Conservation (phyloP, 2,113 vertebrate genomes). For the Beaufortia kweichowensis region DNA sequence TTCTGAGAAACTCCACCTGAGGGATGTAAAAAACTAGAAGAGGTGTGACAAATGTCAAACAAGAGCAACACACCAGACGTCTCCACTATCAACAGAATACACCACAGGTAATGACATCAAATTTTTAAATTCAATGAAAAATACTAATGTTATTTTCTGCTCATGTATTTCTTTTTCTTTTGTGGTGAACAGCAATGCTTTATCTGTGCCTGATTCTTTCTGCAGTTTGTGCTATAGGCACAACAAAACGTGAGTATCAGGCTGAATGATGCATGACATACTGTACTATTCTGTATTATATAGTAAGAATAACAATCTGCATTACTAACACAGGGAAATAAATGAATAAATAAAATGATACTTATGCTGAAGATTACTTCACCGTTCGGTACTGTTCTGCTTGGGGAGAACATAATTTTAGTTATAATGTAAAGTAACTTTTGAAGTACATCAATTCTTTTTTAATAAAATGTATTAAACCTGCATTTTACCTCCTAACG, state of each 20-base stretch:
- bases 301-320: too few relatives aligned
- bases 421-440: not conserved
- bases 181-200: not conserved
- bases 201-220: not conserved
- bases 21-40: not conserved
- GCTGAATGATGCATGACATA: too few relatives aligned
- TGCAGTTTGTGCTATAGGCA: not conserved
- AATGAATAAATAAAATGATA: not conserved
- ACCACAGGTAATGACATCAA: not conserved
- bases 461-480: too few relatives aligned
- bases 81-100: not conserved
- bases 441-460: too few relatives aligned
- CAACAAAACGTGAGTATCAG: not conserved
- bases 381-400: not conserved
- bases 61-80: not conserved
- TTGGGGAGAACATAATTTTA: not conserved
- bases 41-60: not conserved
- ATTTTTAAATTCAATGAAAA: not conserved
- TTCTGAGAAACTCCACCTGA: not conserved
- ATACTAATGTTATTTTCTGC: not conserved
- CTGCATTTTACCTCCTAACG: too few relatives aligned
- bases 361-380: not conserved
- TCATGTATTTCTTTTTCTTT: not conserved
- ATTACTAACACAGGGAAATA: not conserved
- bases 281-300: too few relatives aligned